Percentiles rank a stretch among this genome's conserved stretches.
Conservation (phyloP, 2,888 invertebrate genomes). For the Nezara viridula region DNA sequence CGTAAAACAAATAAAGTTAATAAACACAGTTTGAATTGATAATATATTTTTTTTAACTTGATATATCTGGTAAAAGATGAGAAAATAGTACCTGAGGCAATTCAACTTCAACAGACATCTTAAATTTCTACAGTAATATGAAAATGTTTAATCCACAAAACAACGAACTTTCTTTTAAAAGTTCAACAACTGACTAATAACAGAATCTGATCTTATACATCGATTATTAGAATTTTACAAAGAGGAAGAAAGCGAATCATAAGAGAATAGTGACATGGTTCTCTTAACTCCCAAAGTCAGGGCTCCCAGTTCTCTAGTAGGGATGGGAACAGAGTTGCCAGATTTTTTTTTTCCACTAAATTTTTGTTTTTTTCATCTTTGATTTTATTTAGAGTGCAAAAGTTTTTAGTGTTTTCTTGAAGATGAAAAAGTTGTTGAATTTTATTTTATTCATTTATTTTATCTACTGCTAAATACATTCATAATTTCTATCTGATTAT, state of each 20-base stretch:
- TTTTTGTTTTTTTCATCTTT: no score
- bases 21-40: neutral
- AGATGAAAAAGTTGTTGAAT: no score
- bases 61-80: neutral
- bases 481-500: no score
- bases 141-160: neutral
- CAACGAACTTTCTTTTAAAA: neutral
- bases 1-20: neutral
- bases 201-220: neutral
- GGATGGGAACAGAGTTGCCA: no score
- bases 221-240: neutral
- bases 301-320: no score
- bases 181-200: neutral
- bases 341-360: no score
- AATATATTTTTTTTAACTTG: neutral
- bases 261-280: neutral
- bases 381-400: no score
- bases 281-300: neutral
- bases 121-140: neutral
- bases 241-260: neutral
- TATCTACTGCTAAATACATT: no score
- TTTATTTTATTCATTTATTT: no score
- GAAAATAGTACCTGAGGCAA: neutral
- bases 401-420: no score
- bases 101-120: conserved; percentile 45